Conservation (phyloP, 2,113 vertebrate species). For the Mus spicilegus region DNA sequence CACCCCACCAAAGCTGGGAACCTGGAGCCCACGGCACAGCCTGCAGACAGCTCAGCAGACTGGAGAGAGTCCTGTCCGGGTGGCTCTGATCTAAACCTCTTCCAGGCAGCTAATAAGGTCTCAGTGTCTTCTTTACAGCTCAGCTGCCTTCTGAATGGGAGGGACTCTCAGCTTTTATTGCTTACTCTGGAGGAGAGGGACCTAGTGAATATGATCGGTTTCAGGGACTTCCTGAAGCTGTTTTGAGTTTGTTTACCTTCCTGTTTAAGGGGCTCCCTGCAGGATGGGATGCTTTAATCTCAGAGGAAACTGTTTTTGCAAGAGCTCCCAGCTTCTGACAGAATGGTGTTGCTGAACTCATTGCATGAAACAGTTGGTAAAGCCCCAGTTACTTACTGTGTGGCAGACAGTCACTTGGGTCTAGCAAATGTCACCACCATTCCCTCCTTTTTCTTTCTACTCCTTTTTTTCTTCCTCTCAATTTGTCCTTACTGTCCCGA, state of each 20-base stretch:
- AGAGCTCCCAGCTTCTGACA: not conserved
- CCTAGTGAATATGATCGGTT: not conserved
- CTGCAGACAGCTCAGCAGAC: not conserved
- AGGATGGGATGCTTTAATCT: not conserved
- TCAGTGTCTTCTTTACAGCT: not conserved
- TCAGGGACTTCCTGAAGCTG: not conserved
- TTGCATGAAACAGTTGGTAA: not conserved
- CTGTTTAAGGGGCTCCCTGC: not conserved
- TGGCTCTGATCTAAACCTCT: not conserved
- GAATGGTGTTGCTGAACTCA: not conserved
- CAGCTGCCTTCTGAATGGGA: not conserved
- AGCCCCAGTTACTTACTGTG: not conserved
- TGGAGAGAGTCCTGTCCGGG: not conserved
- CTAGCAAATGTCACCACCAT: fast-evolving
- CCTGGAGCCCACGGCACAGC: not conserved
- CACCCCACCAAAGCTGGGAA: not conserved
- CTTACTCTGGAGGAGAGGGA: not conserved
- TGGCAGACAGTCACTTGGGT: not conserved
- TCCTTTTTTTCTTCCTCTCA: not conserved
- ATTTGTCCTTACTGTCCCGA: not conserved
- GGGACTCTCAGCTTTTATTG: not conserved
- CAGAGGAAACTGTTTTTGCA: not conserved
- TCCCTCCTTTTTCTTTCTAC: not conserved
- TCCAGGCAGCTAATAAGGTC: not conserved
- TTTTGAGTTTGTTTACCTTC: not conserved